Evolutionary conservation across 2,797 vertebrate species (phyloP), one percentile per base, ranked within the genome.

Genomic region (Rachycentron canadum): DNA sequence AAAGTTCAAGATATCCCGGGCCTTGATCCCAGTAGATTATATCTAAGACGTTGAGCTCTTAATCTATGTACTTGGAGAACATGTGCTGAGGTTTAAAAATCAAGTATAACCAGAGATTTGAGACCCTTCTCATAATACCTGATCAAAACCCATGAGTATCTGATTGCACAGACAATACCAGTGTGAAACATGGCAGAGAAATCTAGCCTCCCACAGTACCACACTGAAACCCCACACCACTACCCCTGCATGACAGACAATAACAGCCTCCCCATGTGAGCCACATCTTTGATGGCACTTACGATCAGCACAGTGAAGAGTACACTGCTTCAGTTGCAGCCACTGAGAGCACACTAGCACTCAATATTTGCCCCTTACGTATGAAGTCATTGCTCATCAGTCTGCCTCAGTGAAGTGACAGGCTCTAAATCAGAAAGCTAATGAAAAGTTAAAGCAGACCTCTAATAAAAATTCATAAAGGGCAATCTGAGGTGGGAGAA

Each of bases 151-250:
- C 60, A 34, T 0, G 6, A 81, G 84, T 76, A 41, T 89, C 87
- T 76, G 74, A 88, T 92, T 89, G 89, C 87, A 78, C 53, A 66
- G 60, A 88, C 86, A 84, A 86, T 59, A 71, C 38, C 82, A 80
- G 82, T 66, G 78, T 87, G 81, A 87, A 90, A 81, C 86, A 80
- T 77, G 83, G 78, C 69, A 73, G 82, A 89, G 76, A 83, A 61
- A 87, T 70, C 55, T 9, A 73, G 81, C 78, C 83, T 78, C 67
- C 64, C 66, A 21, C 76, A 82, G 69, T 28, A 34, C 23, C 61
- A 19, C 50, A n/a, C 57, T 90, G 89, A 90, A 91, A 93, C 79
- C 77, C 79, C 77, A 90, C 87, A 91, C 90, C 81, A 25, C 67
- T n/a, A 69, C 43, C 68, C 43, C 75, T 10, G 70, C 77, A 75